Evolutionary conservation across 1,140 invertebrate genomes (phyloP), one percentile per base, ranked within the genome.

Genomic region (Bombus pascuorum): DNA sequence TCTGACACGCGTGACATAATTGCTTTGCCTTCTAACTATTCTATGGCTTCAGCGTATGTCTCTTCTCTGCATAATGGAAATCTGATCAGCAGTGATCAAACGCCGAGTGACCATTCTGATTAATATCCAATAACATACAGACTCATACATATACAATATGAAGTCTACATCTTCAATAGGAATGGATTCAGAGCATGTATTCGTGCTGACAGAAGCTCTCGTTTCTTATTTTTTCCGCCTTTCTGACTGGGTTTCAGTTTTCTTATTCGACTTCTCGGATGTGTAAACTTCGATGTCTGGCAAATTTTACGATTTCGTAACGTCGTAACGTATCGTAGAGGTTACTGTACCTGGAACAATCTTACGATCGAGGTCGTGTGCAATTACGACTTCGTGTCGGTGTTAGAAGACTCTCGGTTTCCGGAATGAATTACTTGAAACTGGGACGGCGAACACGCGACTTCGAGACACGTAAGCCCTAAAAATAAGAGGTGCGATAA

Each of bases 301-400:
- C 13, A 0, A 13, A 32, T 66, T 66, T 66, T 32, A 68, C 18
- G 18, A 66, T 25, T 34, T 34, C 15, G 15, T 34, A 18, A 9
- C 3, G 15, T 8, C 57, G 25, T 59, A 28, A 53, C 47, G 18
- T n/a, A 62, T 62, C 25, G 15, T 34, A 9, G 2, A 22, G 32
- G 18, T 34, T 68, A 68, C 34, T 68, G 9, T 37, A 53, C 44
- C 72, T 83, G 59, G 72, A 81, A 83, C 65, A 15, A 83, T 83
- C 44, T 57, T 62, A 25, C 44, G 62, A 83, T 70, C 73, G 81
- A 83, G 81, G 81, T 76, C 72, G 81, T 62, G 32, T 18, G 22
- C 42, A 47, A 37, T 73, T 73, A 66, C 59, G 59, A 65, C 44
- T 44, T 66, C 32, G 78, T 39, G 37, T 73, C 65, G 62, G 37